Percentiles rank a stretch among this genome's conserved stretches.
Evolutionary conservation across 2,888 invertebrate species (phyloP).

Genomic region (Therioaphis trifolii): DNA sequence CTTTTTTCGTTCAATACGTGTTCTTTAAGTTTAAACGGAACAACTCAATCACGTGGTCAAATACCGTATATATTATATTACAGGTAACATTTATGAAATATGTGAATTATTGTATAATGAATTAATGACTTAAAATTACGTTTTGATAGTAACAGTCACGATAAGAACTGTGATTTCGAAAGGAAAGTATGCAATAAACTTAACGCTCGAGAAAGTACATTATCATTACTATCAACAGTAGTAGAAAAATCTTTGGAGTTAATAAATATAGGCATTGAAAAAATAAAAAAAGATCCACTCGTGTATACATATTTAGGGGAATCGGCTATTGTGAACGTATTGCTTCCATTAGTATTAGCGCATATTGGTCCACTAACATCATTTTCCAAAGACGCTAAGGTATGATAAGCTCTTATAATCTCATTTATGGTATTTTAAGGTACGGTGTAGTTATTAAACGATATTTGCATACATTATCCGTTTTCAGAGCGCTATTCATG

Average conservation of each 20-base stretch:
- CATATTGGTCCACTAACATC: slow-evolving; percentile 84
- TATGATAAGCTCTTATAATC: slow-evolving; percentile 1
- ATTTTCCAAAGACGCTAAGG: slow-evolving; percentile 67
- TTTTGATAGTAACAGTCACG: slow-evolving; percentile 70
- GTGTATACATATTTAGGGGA: slow-evolving; percentile 58
- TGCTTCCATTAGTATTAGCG: slow-evolving; percentile 86
- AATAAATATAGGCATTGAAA: slow-evolving; percentile 47
- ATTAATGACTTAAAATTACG: slow-evolving; percentile 68
- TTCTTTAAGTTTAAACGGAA: slow-evolving; percentile 95
- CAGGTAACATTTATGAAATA: slow-evolving; percentile 72
- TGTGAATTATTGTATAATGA: neutral
- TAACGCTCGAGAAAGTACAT: slow-evolving; percentile 52
- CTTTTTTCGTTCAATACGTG: slow-evolving; percentile 91
- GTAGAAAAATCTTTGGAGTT: slow-evolving; percentile 41
- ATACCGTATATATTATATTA: slow-evolving; percentile 92
- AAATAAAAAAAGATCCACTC: slow-evolving; percentile 53
- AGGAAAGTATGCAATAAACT: slow-evolving; percentile 53
- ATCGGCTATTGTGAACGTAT: slow-evolving; percentile 77
- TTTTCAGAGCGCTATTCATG: slow-evolving; percentile 83
- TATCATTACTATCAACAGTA: slow-evolving; percentile 37
- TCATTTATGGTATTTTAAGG: neutral
- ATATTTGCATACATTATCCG: neutral
- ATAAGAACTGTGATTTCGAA: slow-evolving; percentile 55
- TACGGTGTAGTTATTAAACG: neutral
- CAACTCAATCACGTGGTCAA: slow-evolving; percentile 93